These are phyloP conservation scores for Nannospalax galili DNA, from an alignment of 2,113 vertebrate genomes.

Conservation along the genomic window DNA sequence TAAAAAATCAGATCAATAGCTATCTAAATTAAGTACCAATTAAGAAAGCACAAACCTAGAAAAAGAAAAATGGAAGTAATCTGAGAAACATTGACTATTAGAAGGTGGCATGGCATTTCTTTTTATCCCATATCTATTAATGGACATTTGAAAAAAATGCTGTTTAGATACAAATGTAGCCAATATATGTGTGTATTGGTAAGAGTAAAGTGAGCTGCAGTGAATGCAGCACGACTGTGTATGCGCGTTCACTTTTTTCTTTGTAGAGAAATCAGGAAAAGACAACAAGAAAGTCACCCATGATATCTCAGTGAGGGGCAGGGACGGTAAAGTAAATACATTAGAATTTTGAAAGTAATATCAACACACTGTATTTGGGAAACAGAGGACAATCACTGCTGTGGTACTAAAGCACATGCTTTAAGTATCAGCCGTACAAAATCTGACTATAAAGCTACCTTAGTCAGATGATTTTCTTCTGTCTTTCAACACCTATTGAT, in stretches of 20 bases:
- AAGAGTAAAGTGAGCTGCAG: background rate
- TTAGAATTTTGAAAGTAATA: background rate
- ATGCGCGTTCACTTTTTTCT: background rate
- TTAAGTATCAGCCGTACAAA: slow-evolving; percentile 2
- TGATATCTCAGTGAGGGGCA: background rate
- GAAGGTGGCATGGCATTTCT: background rate
- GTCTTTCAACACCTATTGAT: slow-evolving; percentile 68
- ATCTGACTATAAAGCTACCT: slow-evolving; percentile 46
- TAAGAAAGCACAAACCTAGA: background rate
- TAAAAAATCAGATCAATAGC: background rate
- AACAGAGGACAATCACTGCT: slow-evolving; percentile 33
- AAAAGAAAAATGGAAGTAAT: background rate
- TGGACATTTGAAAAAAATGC: background rate
- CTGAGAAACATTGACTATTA: background rate
- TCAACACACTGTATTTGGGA: slow-evolving; percentile 11
- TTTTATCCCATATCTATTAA: background rate
- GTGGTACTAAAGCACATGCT: background rate
- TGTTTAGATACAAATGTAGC: background rate
- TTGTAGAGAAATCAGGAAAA: background rate
- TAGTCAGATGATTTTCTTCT: slow-evolving; percentile 63
- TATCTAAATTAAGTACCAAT: background rate
- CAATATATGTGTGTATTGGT: background rate
- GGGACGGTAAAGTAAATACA: background rate
- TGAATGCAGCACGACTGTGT: background rate
- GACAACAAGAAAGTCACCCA: background rate